Percentiles rank a stretch among this genome's conserved stretches.
These are phyloP conservation scores for Pituophis catenifer DNA, from an alignment of 2,113 vertebrate species.

Conservation along the genomic window DNA sequence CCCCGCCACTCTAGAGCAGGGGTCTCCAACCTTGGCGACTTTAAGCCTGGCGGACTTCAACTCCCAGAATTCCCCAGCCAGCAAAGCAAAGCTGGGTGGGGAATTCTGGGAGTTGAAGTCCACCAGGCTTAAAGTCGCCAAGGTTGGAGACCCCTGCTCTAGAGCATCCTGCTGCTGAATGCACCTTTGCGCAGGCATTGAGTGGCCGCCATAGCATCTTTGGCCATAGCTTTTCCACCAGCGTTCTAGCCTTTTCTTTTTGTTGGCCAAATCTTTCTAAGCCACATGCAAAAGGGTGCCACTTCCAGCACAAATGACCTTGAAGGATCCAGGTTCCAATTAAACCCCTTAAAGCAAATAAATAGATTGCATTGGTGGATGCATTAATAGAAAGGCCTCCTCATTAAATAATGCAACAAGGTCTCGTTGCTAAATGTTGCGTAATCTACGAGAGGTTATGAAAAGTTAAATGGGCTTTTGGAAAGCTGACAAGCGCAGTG, in stretches of 20 bases:
- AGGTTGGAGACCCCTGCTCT: not conserved
- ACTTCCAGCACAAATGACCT: not conserved
- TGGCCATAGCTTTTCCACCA: not conserved
- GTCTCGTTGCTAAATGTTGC: not conserved
- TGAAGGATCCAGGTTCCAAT: not conserved
- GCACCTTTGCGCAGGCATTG: not conserved
- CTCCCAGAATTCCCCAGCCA: too few relatives aligned
- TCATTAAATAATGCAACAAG: not conserved
- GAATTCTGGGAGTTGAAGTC: too few relatives aligned
- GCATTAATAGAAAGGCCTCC: not conserved
- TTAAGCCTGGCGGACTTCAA: too few relatives aligned
- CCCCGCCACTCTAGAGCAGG: not conserved
- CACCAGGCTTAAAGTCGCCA: too few relatives aligned
- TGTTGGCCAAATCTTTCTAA: not conserved
- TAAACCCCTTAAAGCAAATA: not conserved
- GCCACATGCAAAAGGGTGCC: not conserved
- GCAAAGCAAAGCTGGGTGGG: too few relatives aligned
- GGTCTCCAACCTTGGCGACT: too few relatives aligned
- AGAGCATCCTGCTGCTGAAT: not conserved
- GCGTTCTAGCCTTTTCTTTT: not conserved
- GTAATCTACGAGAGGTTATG: not conserved
- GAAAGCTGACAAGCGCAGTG: not conserved
- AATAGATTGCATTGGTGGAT: not conserved
- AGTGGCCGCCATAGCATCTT: not conserved
- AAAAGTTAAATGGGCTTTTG: not conserved